Conservation (phyloP, 2,888 invertebrate genomes). For the Epistrophe grossulariae region DNA sequence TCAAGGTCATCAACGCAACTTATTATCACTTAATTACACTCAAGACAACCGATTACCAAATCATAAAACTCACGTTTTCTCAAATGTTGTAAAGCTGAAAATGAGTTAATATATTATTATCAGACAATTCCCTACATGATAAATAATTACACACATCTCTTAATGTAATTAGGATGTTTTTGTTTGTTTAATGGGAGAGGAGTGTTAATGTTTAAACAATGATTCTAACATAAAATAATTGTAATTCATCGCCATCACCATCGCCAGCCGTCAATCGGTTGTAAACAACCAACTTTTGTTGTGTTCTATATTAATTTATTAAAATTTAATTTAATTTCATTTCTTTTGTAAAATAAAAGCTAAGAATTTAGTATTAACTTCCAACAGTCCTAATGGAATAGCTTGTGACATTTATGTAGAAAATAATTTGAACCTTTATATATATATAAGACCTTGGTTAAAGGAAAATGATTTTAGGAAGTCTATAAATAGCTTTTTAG, state of each 20-base stretch:
- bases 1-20: conserved; percentile 19
- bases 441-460: background rate
- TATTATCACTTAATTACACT: conserved; percentile 17
- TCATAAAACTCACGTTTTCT: background rate
- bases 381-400: background rate
- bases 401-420: background rate
- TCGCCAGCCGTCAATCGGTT: background rate
- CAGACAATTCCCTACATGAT: background rate
- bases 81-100: background rate
- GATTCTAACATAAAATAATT: background rate
- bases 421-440: background rate
- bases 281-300: background rate
- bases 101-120: background rate
- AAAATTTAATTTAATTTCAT: background rate
- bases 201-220: background rate
- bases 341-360: background rate
- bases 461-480: background rate
- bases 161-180: background rate
- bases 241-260: background rate
- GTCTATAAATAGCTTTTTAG: too few species aligned
- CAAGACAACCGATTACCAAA: background rate
- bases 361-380: background rate
- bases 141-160: background rate
- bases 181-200: background rate
- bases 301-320: background rate